Conservation (phyloP, 2,797 vertebrate genomes). For the Parauchenoglanis ngamensis region DNA sequence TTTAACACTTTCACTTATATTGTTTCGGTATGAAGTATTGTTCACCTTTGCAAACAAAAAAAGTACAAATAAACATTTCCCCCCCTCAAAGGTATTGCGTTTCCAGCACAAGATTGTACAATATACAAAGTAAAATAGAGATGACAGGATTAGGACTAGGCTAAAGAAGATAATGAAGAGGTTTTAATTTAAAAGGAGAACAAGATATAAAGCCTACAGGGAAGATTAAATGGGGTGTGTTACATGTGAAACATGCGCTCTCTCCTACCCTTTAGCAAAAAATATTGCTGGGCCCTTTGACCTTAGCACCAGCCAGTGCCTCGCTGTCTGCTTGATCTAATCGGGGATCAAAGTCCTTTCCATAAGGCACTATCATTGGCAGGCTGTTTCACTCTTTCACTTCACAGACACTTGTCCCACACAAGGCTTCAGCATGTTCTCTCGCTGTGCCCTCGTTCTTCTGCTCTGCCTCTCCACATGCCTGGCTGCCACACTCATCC, state of each 20-base stretch:
- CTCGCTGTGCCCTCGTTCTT: conserved; percentile 61
- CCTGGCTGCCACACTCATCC: conserved; percentile 68
- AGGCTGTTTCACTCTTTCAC: conserved; percentile 51
- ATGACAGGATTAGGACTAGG: neutral
- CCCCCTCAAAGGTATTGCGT: neutral
- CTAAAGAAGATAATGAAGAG: neutral
- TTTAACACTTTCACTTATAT: neutral
- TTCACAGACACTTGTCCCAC: conserved; percentile 41
- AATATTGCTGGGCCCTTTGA: conserved; percentile 64
- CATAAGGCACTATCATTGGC: conserved; percentile 51
- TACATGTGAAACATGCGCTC: neutral
- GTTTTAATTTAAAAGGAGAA: neutral
- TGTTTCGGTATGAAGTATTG: neutral
- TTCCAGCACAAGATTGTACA: neutral
- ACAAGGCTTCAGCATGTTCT: conserved; percentile 63
- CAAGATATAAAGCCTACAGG: neutral
- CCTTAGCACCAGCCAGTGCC: conserved; percentile 64
- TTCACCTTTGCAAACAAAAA: neutral
- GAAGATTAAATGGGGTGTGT: neutral
- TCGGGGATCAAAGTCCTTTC: conserved; percentile 77
- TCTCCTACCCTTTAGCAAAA: neutral
- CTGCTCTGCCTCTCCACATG: conserved; percentile 65
- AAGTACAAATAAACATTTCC: neutral
- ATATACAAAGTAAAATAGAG: neutral
- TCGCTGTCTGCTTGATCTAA: conserved; percentile 73